Percentiles rank a stretch among this genome's conserved stretches.
These are phyloP conservation scores for Paracanthobrama guichenoti DNA, from an alignment of 2,113 vertebrate species.

Conservation along the genomic window DNA sequence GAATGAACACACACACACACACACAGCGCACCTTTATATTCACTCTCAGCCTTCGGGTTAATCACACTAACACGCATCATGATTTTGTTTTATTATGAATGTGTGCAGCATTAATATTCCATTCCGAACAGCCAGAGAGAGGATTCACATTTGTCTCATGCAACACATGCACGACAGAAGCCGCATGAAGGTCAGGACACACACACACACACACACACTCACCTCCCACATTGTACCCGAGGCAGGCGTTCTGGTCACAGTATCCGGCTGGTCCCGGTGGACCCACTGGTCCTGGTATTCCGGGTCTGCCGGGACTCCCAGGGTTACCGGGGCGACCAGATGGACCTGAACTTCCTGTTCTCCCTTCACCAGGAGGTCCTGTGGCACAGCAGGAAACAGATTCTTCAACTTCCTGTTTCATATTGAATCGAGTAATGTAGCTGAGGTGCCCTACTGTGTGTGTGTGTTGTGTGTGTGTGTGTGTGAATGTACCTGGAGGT, in stretches of 20 bases:
- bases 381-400: constrained; percentile 11
- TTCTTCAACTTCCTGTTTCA: background rate
- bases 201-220: constrained; percentile 49
- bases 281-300: constrained; percentile 83
- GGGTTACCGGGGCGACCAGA: constrained; percentile 87
- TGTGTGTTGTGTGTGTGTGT: background rate
- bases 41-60: no score
- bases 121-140: no score
- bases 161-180: no score
- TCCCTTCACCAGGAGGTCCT: constrained; percentile 90
- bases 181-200: no score
- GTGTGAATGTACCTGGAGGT: constrained; percentile 78
- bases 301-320: constrained; percentile 82
- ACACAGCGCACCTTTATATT: no score
- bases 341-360: constrained; percentile 83
- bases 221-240: constrained; percentile 91
- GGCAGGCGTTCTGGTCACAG: constrained; percentile 91
- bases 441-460: background rate
- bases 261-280: constrained; percentile 88
- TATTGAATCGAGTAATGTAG: background rate
- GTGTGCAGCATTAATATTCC: no score
- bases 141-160: no score
- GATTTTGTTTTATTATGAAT: no score
- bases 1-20: no score
- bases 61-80: no score